Evolutionary conservation across 2,113 vertebrate species (phyloP).

Genomic region (Clarias gariepinus): DNA sequence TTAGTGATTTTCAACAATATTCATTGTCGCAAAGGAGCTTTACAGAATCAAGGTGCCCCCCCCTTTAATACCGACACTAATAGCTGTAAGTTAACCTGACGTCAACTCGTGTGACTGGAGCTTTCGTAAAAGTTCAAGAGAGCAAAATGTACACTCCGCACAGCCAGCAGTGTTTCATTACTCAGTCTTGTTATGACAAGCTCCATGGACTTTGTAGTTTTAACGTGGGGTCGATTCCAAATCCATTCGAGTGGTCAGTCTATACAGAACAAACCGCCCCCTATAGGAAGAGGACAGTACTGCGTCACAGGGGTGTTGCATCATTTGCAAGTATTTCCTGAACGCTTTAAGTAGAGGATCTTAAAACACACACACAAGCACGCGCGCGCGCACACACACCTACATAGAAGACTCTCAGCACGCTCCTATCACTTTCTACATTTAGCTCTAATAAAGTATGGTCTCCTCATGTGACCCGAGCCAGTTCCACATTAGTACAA

Average conservation of each 20-base stretch:
- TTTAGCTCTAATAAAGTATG: constrained; percentile 18
- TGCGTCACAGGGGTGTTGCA: neutral
- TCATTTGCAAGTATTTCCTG: neutral
- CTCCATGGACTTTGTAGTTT: constrained; percentile 22
- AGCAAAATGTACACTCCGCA: neutral
- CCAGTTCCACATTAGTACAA: constrained; percentile 40
- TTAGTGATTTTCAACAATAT: no score
- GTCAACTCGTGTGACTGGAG: neutral
- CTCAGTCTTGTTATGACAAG: constrained; percentile 39
- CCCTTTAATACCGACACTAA: neutral
- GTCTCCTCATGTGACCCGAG: constrained; percentile 33
- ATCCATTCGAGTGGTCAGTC: neutral
- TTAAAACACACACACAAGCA: neutral
- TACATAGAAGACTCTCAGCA: neutral
- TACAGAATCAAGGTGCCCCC: no score
- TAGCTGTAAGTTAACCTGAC: neutral
- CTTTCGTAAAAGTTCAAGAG: constrained; percentile 2
- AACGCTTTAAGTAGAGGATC: neutral
- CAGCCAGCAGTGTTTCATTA: neutral
- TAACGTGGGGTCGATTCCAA: constrained; percentile 19
- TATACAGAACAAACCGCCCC: neutral
- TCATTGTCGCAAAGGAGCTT: no score
- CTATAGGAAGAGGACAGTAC: neutral
- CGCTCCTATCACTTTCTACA: constrained; percentile 18
- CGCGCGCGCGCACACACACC: neutral